A percentile compares a stretch with the other conserved stretches of the same genome.
Conservation (phyloP, 2,113 vertebrate genomes). For the Riparia riparia region DNA sequence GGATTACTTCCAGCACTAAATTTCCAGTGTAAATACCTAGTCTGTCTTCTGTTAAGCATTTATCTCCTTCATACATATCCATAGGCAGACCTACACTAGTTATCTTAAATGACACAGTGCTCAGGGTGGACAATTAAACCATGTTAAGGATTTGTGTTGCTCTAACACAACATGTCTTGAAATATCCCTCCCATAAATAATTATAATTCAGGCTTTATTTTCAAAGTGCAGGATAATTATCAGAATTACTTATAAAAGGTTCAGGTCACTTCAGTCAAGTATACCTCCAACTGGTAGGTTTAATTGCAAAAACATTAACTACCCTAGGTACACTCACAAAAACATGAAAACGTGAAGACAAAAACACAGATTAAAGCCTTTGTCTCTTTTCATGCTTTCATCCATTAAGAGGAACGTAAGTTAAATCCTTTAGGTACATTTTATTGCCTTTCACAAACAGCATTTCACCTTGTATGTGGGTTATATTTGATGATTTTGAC, state of each 20-base stretch:
- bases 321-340: not conserved
- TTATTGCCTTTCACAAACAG: not conserved
- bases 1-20: not conserved
- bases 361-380: not conserved
- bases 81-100: not conserved
- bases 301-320: slow-evolving; percentile 54
- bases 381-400: not conserved
- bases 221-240: slow-evolving; percentile 58
- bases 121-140: not conserved
- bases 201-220: slow-evolving; percentile 53
- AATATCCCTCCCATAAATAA: slow-evolving; percentile 56
- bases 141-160: not conserved
- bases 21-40: not conserved
- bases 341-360: not conserved
- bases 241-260: slow-evolving; percentile 61
- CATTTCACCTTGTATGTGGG: not conserved
- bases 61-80: not conserved
- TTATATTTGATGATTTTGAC: slow-evolving; percentile 19
- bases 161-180: not conserved
- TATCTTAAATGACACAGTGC: not conserved
- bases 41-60: not conserved
- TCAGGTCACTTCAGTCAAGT: slow-evolving; percentile 63
- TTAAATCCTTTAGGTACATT: not conserved
- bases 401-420: not conserved
- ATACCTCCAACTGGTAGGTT: slow-evolving; percentile 26